phyloP scores from a whole-genome alignment of 2,888 invertebrate genomes.

The Carabus problematicus region DNA sequence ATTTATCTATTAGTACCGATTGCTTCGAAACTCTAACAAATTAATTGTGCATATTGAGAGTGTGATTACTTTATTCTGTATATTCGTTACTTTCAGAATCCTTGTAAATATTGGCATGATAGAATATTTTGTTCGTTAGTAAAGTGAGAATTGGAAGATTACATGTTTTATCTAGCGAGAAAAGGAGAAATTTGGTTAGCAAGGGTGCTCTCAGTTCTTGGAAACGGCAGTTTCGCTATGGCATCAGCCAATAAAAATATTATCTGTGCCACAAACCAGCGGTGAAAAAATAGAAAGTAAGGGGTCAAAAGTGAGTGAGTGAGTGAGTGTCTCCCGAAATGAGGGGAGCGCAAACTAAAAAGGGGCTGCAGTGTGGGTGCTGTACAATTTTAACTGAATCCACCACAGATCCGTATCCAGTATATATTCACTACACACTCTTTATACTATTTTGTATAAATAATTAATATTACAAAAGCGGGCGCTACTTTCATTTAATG shows the following conservation, averaged over 20 bases:
- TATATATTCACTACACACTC: no score
- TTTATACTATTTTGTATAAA: no score
- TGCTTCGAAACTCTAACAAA: conserved; percentile 38
- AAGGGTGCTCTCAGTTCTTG: neutral
- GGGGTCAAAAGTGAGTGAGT: no score
- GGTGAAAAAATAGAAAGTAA: neutral
- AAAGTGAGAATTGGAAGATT: neutral
- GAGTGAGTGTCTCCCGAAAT: neutral
- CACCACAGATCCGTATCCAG: no score
- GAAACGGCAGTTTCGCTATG: neutral
- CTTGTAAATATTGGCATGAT: no score
- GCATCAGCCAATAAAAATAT: neutral
- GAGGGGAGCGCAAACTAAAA: neutral
- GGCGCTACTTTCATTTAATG: no score
- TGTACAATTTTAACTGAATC: no score
- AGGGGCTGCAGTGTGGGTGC: no score
- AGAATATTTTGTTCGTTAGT: no score
- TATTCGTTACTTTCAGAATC: neutral
- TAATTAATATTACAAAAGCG: no score
- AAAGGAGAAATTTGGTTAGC: neutral
- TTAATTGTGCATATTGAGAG: conserved; percentile 40
- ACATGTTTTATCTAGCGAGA: neutral
- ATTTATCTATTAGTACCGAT: conserved; percentile 38
- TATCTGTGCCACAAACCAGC: neutral
- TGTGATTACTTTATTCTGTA: neutral